Conservation (phyloP, 1,140 invertebrate genomes). For the Teleopsis dalmanni region DNA sequence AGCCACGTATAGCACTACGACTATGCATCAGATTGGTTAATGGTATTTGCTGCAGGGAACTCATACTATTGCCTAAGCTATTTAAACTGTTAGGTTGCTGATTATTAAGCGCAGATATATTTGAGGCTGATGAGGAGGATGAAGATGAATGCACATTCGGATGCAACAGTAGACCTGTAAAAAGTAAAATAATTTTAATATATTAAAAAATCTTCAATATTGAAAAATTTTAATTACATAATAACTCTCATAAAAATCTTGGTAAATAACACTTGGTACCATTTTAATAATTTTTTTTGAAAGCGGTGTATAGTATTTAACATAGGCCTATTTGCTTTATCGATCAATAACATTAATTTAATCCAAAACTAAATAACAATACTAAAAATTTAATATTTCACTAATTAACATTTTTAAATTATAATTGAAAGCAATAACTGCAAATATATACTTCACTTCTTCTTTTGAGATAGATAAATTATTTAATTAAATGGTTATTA, state of each 20-base stretch:
- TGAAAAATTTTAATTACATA: not conserved
- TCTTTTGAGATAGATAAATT: too few relatives aligned
- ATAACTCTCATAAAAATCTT: not conserved
- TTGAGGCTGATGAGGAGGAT: conserved; percentile 10
- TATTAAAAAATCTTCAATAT: conserved; percentile 1
- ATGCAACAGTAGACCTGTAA: conserved; percentile 30
- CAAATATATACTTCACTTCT: too few relatives aligned
- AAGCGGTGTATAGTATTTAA: too few relatives aligned
- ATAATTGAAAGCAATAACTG: too few relatives aligned
- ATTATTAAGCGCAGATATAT: conserved; percentile 6
- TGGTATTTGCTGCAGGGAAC: conserved; percentile 3
- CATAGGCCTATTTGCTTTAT: too few relatives aligned
- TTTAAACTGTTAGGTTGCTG: conserved; percentile 25
- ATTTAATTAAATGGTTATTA: too few relatives aligned
- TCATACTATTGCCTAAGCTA: conserved; percentile 8
- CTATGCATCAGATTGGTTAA: not conserved
- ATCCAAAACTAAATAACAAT: too few relatives aligned
- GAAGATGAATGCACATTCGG: conserved; percentile 13
- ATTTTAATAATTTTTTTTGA: not conserved
- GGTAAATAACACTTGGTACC: not conserved
- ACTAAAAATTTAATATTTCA: too few relatives aligned
- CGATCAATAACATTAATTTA: too few relatives aligned
- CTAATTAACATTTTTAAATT: too few relatives aligned
- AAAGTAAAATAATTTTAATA: not conserved
- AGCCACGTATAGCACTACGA: not conserved